Evolutionary conservation across 2,797 vertebrate genomes (phyloP).

Genomic region (Pseudochirops corinnae): DNA sequence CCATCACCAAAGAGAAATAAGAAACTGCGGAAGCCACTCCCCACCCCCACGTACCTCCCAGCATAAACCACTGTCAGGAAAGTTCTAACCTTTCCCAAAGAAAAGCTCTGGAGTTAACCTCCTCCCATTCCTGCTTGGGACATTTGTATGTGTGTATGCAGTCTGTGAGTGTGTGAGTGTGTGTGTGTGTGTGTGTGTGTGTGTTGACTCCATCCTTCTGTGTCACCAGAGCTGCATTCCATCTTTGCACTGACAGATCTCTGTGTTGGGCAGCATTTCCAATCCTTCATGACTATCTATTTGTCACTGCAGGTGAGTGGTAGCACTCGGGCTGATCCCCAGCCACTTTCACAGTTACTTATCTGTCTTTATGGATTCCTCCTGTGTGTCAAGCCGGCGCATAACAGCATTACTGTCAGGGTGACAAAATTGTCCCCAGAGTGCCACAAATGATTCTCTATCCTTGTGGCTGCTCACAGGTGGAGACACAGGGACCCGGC

Average conservation of each 20-base stretch:
- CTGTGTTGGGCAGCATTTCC: conserved; percentile 85
- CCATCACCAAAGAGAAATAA: conserved; percentile 14
- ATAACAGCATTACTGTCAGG: conserved; percentile 91
- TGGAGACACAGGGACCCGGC: conserved; percentile 73
- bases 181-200: conserved; percentile 4
- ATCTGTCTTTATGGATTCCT: conserved; percentile 92
- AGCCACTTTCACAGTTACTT: conserved; percentile 90
- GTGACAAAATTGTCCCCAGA: conserved; percentile 90
- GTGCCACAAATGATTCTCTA: conserved; percentile 89
- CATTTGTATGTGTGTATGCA: neutral
- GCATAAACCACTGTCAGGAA: neutral
- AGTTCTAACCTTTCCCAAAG: neutral
- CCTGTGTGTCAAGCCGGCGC: conserved; percentile 88
- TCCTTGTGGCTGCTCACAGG: conserved; percentile 85
- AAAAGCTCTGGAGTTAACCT: conserved; percentile 69
- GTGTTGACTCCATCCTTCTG: conserved; percentile 45
- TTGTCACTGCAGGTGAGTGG: conserved; percentile 89
- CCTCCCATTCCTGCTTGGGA: neutral
- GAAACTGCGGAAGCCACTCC: neutral
- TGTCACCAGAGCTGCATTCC: conserved; percentile 63
- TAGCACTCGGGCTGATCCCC: conserved; percentile 88
- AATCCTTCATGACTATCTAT: conserved; percentile 87
- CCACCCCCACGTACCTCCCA: neutral
- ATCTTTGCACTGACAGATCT: conserved; percentile 84
- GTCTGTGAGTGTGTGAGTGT: neutral